phyloP scores from a whole-genome alignment of 2,113 vertebrate genomes.

The Seriola rivoliana region DNA sequence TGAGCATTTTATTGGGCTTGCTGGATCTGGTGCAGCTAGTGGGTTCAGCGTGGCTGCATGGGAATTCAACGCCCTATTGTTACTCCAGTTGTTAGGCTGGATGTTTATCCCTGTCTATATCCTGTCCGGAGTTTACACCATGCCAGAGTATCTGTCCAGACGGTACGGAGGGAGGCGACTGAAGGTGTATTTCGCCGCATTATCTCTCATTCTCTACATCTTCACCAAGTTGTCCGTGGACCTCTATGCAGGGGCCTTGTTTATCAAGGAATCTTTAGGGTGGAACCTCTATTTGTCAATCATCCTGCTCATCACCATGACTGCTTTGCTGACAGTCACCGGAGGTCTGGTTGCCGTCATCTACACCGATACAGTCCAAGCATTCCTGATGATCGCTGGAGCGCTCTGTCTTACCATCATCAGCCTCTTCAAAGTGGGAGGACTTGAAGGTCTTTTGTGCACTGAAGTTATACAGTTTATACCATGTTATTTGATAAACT shows the following conservation, averaged over 20 bases:
- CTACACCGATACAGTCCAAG: slow-evolving; percentile 96
- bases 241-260: slow-evolving; percentile 95
- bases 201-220: slow-evolving; percentile 95
- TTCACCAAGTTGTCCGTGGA: slow-evolving; percentile 98
- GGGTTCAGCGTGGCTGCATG: slow-evolving; percentile 95
- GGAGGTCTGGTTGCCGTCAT: slow-evolving; percentile 96
- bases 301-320: slow-evolving; percentile 93
- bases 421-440: slow-evolving; percentile 91
- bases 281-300: slow-evolving; percentile 97
- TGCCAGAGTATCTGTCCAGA: slow-evolving; percentile 97
- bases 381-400: slow-evolving; percentile 93
- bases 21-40: slow-evolving; percentile 94
- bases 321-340: slow-evolving; percentile 93
- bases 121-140: slow-evolving; percentile 93
- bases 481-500: neutral
- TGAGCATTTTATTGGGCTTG: slow-evolving; percentile 97
- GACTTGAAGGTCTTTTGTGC: slow-evolving; percentile 86
- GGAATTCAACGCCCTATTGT: slow-evolving; percentile 94
- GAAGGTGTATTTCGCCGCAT: slow-evolving; percentile 92
- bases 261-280: slow-evolving; percentile 96
- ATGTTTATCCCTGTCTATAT: slow-evolving; percentile 97
- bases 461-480: neutral
- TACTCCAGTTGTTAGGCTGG: slow-evolving; percentile 96
- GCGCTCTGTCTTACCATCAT: slow-evolving; percentile 92
- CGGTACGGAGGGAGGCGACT: slow-evolving; percentile 94